Conservation (phyloP, 2,797 vertebrate species). For the Anas bahamensis region DNA sequence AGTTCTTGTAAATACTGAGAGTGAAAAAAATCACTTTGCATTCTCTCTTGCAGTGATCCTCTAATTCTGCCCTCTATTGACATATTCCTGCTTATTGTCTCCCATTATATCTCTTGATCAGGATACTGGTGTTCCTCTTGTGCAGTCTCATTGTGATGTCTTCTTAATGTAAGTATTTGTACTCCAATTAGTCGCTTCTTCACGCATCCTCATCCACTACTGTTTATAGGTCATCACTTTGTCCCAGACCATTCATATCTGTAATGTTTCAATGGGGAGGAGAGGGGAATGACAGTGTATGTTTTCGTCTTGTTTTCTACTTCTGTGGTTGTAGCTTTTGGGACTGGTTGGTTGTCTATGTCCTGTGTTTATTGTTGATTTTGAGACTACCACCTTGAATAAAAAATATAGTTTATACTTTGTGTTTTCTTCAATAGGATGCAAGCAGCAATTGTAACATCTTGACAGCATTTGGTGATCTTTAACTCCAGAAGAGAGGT, state of each 20-base stretch:
- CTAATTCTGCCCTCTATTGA: slow-evolving; percentile 48
- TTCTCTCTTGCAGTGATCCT: slow-evolving; percentile 41
- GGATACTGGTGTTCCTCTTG: slow-evolving; percentile 51
- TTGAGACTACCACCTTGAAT: slow-evolving; percentile 1
- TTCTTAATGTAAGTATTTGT: slow-evolving; percentile 63
- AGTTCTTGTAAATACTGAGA: background rate
- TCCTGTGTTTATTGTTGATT: slow-evolving; percentile 13
- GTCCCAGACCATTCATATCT: slow-evolving; percentile 33
- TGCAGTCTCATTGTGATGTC: slow-evolving; percentile 62
- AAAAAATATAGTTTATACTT: background rate
- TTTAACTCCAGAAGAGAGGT: background rate
- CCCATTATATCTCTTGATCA: slow-evolving; percentile 67
- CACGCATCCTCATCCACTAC: slow-evolving; percentile 16
- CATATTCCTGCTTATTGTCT: slow-evolving; percentile 56
- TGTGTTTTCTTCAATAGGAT: background rate
- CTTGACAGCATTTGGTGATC: background rate
- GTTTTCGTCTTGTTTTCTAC: slow-evolving; percentile 44
- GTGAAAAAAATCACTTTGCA: slow-evolving; percentile 18
- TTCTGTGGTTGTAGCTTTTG: slow-evolving; percentile 43
- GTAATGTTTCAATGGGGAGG: slow-evolving; percentile 1
- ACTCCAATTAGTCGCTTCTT: slow-evolving; percentile 41
- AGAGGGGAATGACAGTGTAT: slow-evolving; percentile 12
- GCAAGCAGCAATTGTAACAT: background rate
- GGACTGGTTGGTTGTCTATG: slow-evolving; percentile 15
- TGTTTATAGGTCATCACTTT: slow-evolving; percentile 23